Evolutionary conservation across 1,140 invertebrate species (phyloP).

Genomic region (Saxidomus purpurata): DNA sequence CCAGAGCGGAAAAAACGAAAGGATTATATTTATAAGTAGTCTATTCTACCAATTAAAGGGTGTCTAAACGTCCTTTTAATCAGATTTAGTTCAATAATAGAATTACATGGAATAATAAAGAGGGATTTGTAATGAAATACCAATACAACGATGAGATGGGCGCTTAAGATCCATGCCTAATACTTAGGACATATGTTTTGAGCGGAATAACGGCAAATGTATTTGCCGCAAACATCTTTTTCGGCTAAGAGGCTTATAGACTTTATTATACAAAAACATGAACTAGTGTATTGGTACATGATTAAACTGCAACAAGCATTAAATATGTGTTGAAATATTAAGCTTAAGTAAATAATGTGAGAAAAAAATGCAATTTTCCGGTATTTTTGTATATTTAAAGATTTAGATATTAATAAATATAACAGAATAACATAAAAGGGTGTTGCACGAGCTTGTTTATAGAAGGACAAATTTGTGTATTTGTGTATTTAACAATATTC

Average conservation of each 20-base stretch:
- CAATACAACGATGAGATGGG: background rate
- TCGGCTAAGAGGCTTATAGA: conserved; percentile 27
- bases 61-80: conserved; percentile 65
- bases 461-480: too few relatives aligned
- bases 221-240: background rate
- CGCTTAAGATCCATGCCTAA: conserved; percentile 27
- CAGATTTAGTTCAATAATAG: conserved; percentile 62
- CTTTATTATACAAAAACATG: conserved; percentile 32
- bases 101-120: conserved; percentile 57
- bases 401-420: too few relatives aligned
- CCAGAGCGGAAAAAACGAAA: conserved; percentile 27
- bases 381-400: background rate
- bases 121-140: conserved; percentile 28
- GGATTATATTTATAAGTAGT: conserved; percentile 61
- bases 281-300: conserved; percentile 7
- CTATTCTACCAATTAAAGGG: conserved; percentile 60
- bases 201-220: conserved; percentile 22
- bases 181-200: conserved; percentile 35
- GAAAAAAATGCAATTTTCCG: background rate
- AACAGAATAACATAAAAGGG: too few relatives aligned
- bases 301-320: conserved; percentile 25
- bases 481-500: too few relatives aligned
- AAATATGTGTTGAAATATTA: conserved; percentile 24
- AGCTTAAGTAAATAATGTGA: conserved; percentile 12
- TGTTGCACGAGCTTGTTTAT: too few relatives aligned